Evolutionary conservation across 2,797 vertebrate species (phyloP).

Genomic region (Argentina silus): DNA sequence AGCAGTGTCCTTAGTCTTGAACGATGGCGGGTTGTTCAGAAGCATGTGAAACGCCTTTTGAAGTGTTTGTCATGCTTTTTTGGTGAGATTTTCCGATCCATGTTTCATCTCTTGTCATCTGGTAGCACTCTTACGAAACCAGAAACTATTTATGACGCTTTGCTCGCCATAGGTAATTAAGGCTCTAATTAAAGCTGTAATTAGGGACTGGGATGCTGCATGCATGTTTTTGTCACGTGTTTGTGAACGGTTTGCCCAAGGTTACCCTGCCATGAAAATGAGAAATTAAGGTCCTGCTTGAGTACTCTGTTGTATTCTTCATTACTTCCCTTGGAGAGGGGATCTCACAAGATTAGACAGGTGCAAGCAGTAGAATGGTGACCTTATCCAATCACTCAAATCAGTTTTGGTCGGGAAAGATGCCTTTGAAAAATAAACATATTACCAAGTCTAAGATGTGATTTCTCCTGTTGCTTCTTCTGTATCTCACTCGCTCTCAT

Average conservation of each 20-base stretch:
- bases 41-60: slow-evolving; percentile 67
- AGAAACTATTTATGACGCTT: slow-evolving; percentile 76
- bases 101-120: slow-evolving; percentile 76
- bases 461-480: not conserved
- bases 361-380: no score
- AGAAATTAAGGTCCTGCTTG: slow-evolving; percentile 31
- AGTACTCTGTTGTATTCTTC: no score
- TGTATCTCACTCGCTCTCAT: slow-evolving; percentile 25
- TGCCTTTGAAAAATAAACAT: not conserved
- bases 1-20: slow-evolving; percentile 47
- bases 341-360: no score
- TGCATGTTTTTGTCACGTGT: slow-evolving; percentile 42
- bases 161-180: slow-evolving; percentile 78
- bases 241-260: slow-evolving; percentile 20
- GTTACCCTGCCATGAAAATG: slow-evolving; percentile 39
- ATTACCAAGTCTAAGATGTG: slow-evolving; percentile 1
- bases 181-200: slow-evolving; percentile 75
- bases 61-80: slow-evolving; percentile 70
- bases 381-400: no score
- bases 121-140: slow-evolving; percentile 76
- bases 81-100: slow-evolving; percentile 70
- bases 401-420: no score
- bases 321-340: no score
- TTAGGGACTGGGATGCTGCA: slow-evolving; percentile 47
- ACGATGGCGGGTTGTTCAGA: slow-evolving; percentile 55